These are phyloP conservation scores for Pocota personata DNA, from an alignment of 2,888 invertebrate species.

Conservation along the genomic window DNA sequence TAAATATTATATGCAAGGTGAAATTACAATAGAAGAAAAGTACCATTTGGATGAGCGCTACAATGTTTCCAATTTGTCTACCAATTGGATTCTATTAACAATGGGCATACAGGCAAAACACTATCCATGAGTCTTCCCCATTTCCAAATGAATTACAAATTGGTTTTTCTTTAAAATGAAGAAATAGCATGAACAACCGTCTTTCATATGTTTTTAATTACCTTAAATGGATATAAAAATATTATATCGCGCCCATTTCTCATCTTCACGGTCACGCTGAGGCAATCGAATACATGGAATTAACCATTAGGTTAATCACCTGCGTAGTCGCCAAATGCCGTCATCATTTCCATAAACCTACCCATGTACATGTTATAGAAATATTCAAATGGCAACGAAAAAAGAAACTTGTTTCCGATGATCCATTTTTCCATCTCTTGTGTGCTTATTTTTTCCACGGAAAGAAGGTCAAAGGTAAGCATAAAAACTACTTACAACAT, in stretches of 20 bases:
- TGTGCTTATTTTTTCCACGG: conserved; percentile 30
- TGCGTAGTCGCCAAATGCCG: neutral
- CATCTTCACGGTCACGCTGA: conserved; percentile 31
- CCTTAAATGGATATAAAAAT: neutral
- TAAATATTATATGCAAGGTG: neutral
- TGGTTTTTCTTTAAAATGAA: neutral
- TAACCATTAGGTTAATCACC: conserved; percentile 32
- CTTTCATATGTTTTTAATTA: conserved; percentile 8
- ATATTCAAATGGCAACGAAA: conserved; percentile 9
- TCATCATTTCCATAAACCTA: conserved; percentile 15
- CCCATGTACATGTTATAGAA: neutral
- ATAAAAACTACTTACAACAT: neutral
- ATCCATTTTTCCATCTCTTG: conserved; percentile 22
- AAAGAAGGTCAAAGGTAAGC: conserved; percentile 58
- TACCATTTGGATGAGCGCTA: no score
- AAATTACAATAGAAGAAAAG: no score
- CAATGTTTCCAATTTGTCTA: no score
- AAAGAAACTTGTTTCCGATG: conserved; percentile 48
- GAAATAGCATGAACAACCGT: neutral
- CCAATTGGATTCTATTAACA: no score
- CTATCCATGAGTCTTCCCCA: neutral
- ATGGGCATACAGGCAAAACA: no score
- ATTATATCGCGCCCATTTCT: conserved; percentile 9
- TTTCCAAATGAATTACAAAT: neutral
- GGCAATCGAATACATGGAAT: conserved; percentile 6